Evolutionary conservation across 2,797 vertebrate genomes (phyloP), one percentile per base, ranked within the genome.

Genomic region (Champsocephalus esox): DNA sequence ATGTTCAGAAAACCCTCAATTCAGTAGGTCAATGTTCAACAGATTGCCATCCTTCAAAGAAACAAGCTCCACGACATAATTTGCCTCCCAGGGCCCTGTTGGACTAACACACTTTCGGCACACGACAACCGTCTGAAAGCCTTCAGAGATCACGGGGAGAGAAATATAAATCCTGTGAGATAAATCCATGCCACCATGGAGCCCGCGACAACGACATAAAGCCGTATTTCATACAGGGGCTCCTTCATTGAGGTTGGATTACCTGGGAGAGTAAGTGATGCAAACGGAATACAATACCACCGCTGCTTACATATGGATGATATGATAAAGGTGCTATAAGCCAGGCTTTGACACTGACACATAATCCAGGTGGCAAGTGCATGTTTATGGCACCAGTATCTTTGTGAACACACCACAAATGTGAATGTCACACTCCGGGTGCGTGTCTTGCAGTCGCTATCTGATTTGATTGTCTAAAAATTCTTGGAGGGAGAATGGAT

Each of bases 281-380:
- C 82, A 76, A 75, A 79, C 60, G 75, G 72, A 90, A 87, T 79
- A 89, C 85, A 86, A 88, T 82, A 64, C 75, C 54, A 48, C 61
- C 56, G 38, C 69, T 69, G 81, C 89, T 89, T 87, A 89, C 88
- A 89, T 77, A 85, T 86, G 86, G 78, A 87, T 90, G 85, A 89
- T 84, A 78, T 88, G 87, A 87, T 90, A 88, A 84, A 80, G 78
- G 77, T 65, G 79, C 61, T 75, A 43, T 81, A 87, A 74, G 78
- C 75, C 73, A 54, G 64, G 58, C 58, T 59, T 75, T 72, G 51
- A 82, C 79, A 77, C 81, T 74, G 84, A 82, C 75, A 79, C 76
- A 73, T 56, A 68, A 77, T 75, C 76, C 83, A 82, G 67, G 83
- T 57, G 55, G 69, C 45, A 68, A 79, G 80, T 61, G 12, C 63